Evolutionary conservation across 2,113 vertebrate species (phyloP).

Genomic region (Coregonus clupeaformis): DNA sequence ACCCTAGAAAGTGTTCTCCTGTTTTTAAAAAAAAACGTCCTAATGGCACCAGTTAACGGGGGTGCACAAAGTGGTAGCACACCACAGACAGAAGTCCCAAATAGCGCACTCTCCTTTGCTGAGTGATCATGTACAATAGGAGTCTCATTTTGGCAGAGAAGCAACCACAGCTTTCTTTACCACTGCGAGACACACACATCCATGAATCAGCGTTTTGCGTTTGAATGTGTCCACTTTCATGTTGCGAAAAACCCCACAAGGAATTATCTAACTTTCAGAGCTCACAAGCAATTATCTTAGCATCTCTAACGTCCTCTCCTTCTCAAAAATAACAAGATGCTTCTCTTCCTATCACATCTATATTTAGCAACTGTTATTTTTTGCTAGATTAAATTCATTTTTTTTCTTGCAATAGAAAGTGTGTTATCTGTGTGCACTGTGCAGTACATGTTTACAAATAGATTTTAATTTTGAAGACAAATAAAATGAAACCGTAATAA

Average conservation of each 20-base stretch:
- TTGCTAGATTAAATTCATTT: constrained; percentile 16
- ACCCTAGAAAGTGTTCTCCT: no score
- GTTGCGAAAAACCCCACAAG: constrained; percentile 3
- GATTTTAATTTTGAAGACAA: constrained; percentile 16
- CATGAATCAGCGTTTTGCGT: constrained; percentile 1
- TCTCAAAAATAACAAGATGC: no score
- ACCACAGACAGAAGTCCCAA: neutral
- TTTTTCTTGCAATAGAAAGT: constrained; percentile 10
- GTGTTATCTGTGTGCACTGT: constrained; percentile 7
- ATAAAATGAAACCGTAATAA: neutral
- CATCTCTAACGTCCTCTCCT: constrained; percentile 15
- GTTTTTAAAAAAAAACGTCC: constrained; percentile 2
- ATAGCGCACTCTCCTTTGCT: constrained; percentile 1
- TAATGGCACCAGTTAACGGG: neutral
- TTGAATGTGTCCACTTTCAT: constrained; percentile 32
- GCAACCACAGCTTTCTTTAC: neutral
- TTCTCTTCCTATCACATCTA: constrained; percentile 16
- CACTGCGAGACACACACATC: constrained; percentile 17
- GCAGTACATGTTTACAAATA: neutral
- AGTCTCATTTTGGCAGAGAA: no score
- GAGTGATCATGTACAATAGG: neutral
- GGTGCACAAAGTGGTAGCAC: neutral
- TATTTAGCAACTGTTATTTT: neutral
- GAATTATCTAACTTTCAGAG: neutral
- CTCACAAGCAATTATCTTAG: constrained; percentile 19